A percentile compares a stretch with the other conserved stretches of the same genome.
These are phyloP conservation scores for Eulacestoma nigropectus DNA, from an alignment of 2,113 vertebrate species.

Conservation along the genomic window DNA sequence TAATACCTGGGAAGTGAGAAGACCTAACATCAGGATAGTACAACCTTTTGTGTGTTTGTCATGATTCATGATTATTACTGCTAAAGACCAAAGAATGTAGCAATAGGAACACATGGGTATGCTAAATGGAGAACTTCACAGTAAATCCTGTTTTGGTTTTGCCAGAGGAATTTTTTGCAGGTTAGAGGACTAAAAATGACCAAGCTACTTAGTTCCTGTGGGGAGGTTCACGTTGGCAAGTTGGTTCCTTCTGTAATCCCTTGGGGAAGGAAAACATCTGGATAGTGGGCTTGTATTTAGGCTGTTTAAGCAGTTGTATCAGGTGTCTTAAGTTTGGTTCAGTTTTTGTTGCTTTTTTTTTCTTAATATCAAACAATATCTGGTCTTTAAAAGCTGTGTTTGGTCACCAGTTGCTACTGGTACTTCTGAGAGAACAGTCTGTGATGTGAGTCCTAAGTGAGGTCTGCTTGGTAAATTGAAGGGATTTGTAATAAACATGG, in stretches of 20 bases:
- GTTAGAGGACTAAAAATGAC: neutral
- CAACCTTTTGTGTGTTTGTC: neutral
- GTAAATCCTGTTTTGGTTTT: neutral
- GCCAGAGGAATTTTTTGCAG: neutral
- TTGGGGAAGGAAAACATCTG: neutral
- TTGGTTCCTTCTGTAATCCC: neutral
- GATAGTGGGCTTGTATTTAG: neutral
- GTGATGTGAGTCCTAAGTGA: neutral
- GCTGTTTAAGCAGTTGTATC: neutral
- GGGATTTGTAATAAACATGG: neutral
- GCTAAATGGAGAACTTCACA: neutral
- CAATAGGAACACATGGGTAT: neutral
- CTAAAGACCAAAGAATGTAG: neutral
- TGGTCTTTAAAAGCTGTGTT: neutral
- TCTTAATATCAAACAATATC: neutral
- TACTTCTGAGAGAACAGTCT: neutral
- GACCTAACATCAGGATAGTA: neutral
- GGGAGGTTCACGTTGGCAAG: neutral
- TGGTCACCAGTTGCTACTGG: neutral
- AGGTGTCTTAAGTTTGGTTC: neutral
- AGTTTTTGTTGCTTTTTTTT: neutral
- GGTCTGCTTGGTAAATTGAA: neutral
- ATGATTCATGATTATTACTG: neutral
- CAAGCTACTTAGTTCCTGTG: neutral
- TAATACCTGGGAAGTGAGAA: neutral